phyloP scores from a whole-genome alignment of 2,888 invertebrate species.

The Synanthedon formicaeformis region DNA sequence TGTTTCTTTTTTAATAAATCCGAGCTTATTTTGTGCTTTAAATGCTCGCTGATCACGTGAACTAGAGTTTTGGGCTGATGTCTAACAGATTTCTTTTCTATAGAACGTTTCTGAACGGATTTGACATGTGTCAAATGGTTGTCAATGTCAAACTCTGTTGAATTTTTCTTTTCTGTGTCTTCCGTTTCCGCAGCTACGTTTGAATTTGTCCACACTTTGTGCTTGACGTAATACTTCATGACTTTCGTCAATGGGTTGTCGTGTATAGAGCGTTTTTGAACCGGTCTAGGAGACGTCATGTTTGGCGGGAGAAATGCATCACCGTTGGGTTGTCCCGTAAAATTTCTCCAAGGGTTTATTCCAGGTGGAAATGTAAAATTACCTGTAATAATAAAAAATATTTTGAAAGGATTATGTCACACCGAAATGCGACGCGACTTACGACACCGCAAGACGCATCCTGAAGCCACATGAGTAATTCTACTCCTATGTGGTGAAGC shows the following conservation, averaged over 20 bases:
- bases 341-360: not conserved
- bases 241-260: slow-evolving; percentile 26
- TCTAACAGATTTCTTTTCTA: slow-evolving; percentile 7
- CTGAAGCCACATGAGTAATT: no score
- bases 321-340: not conserved
- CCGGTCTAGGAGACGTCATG: slow-evolving; percentile 12
- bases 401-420: no score
- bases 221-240: slow-evolving; percentile 41
- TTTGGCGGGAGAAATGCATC: not conserved
- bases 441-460: no score
- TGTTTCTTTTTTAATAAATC: slow-evolving; percentile 15
- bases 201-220: slow-evolving; percentile 39
- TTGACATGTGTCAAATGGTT: slow-evolving; percentile 19
- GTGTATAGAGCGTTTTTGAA: slow-evolving; percentile 27
- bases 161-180: slow-evolving; percentile 5
- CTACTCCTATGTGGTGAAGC: no score
- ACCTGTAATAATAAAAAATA: no score
- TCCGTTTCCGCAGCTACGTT: slow-evolving; percentile 14
- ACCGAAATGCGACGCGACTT: no score
- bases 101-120: slow-evolving; percentile 17
- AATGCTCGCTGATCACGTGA: slow-evolving; percentile 16
- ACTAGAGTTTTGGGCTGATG: slow-evolving; percentile 19
- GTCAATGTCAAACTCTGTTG: slow-evolving; percentile 17
- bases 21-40: slow-evolving; percentile 16
- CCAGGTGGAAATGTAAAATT: no score